A percentile compares a stretch with the other conserved stretches of the same genome.
Evolutionary conservation across 2,888 invertebrate genomes (phyloP).

Genomic region (Thereva nobilitata): DNA sequence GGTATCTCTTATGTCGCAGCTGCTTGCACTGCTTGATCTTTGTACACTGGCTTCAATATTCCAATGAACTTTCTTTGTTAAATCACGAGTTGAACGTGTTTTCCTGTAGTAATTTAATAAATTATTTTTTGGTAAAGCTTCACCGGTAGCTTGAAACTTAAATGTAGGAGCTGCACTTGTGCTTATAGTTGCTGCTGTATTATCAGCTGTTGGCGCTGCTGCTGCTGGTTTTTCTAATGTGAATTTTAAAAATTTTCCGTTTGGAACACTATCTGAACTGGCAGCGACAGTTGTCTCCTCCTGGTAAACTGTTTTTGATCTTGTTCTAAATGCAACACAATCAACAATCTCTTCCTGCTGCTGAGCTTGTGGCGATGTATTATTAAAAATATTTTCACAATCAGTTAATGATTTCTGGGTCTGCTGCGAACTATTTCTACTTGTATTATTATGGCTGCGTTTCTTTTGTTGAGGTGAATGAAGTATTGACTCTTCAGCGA

Average conservation of each 20-base stretch:
- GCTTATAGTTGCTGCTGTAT: no score
- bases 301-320: conserved; percentile 53
- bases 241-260: neutral
- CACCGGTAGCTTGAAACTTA: neutral
- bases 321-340: conserved; percentile 56
- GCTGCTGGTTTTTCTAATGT: conserved; percentile 1
- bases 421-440: neutral
- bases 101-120: conserved; percentile 57
- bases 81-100: conserved; percentile 47
- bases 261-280: neutral
- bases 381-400: conserved; percentile 2
- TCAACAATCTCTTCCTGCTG: conserved; percentile 44
- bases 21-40: conserved; percentile 25
- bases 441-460: conserved; percentile 8
- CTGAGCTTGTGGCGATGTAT: conserved; percentile 3
- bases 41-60: neutral
- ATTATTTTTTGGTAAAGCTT: conserved; percentile 43
- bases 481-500: neutral
- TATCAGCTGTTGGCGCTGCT: neutral
- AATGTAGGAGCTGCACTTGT: no score
- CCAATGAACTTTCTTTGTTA: conserved; percentile 26
- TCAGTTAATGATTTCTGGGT: neutral
- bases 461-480: conserved; percentile 9
- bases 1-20: conserved; percentile 14
- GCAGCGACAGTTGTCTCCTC: conserved; percentile 41